Evolutionary conservation across 1,140 invertebrate species (phyloP), one percentile per base, ranked within the genome.

Genomic region (Drosophila arawakana): DNA sequence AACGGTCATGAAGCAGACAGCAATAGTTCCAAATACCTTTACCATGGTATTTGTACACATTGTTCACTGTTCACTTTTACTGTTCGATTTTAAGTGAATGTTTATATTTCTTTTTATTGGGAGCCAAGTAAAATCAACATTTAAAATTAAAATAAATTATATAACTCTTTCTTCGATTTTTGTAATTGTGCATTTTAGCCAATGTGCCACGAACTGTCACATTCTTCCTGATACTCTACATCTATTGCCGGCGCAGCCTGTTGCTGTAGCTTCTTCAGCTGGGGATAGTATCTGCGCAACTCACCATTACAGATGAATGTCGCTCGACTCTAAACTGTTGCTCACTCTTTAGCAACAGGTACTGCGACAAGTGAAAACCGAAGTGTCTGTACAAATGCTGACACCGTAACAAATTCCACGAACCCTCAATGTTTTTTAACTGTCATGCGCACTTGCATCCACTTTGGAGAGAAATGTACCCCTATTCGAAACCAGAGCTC

Each of bases 291-390:
- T 57, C 63, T 80, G 73, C 67, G 67, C 76, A 61, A 41, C 47
- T 41, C 52, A 81, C 81, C 66, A 59, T 57, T 35, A 72, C 25
- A 61, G 41, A 52, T 52, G 46, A 18, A 46, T 18, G 37, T 43
- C n/a, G 46, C 49, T 58, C 61, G 62, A 50, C 73, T 84, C 65
- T 81, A 80, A 91, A 90, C 90, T 91, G 90, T 91, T 91, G 85
- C 90, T 91, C 80, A 75, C 76, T 82, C 74, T 80, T 74, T 85
- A 91, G 89, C 89, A 91, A 91, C 89, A 91, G 90, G 89, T 91
- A 81, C 73, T 63, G 73, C 11, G 41, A 34, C 62, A 67, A 41
- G 43, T 54, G 55, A 43, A 49, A 52, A 4, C 15, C 41, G 5
- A 65, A 49, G n/a, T 15, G 44, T 10, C 10, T 11, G 11, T 6